These are phyloP conservation scores for Tenebrosternarchus preto DNA, from an alignment of 2,113 vertebrate species.

Conservation along the genomic window DNA sequence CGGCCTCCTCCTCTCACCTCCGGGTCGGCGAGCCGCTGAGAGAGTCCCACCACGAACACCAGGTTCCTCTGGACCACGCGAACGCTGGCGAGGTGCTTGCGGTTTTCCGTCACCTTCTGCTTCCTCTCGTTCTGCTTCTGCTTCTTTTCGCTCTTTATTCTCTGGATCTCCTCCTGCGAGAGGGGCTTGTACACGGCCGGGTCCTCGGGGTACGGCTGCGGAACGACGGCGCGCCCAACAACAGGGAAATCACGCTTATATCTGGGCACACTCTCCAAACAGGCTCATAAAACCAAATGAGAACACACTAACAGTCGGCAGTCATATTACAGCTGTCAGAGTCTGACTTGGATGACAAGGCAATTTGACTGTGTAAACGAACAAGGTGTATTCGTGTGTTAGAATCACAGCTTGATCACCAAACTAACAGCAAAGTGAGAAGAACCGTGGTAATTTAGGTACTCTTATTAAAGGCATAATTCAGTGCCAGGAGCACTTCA, in stretches of 20 bases:
- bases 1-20: constrained; percentile 79
- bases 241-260: background rate
- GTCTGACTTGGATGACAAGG: background rate
- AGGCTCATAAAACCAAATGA: constrained; percentile 2
- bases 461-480: background rate
- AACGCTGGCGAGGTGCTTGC: constrained; percentile 97
- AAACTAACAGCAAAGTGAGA: background rate
- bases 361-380: background rate
- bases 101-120: constrained; percentile 99
- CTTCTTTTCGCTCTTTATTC: constrained; percentile 99
- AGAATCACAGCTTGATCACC: background rate
- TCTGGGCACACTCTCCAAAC: background rate
- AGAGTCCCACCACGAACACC: constrained; percentile 97
- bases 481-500: background rate
- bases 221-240: constrained; percentile 24
- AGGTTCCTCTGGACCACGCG: constrained; percentile 98
- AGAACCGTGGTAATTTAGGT: background rate
- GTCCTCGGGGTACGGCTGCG: constrained; percentile 97
- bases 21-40: constrained; percentile 93
- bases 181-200: constrained; percentile 99
- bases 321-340: background rate
- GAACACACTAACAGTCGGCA: background rate
- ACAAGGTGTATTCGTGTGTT: background rate
- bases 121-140: constrained; percentile 99
- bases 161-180: constrained; percentile 97